A percentile compares a stretch with the other conserved stretches of the same genome.
phyloP scores from a whole-genome alignment of 2,797 vertebrate genomes.

The Oreortyx pictus region DNA sequence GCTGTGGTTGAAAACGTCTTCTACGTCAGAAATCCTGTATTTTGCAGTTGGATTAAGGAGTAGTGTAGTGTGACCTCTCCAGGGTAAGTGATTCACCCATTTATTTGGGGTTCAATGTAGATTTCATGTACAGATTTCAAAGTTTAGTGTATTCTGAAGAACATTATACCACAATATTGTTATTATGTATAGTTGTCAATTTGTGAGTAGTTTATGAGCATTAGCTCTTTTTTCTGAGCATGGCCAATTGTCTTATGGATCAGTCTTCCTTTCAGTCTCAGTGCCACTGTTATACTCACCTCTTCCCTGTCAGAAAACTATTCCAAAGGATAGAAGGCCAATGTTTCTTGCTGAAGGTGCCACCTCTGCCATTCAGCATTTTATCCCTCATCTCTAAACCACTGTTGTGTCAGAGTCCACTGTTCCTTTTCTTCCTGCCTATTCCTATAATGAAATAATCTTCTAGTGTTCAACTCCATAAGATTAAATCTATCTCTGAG shows the following conservation, averaged over 20 bases:
- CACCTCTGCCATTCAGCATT: background rate
- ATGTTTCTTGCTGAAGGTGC: background rate
- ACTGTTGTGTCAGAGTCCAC: background rate
- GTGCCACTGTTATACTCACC: background rate
- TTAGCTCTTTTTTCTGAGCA: background rate
- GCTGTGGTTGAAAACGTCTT: background rate
- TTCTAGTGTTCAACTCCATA: rapidly evolving
- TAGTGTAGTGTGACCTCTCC: background rate
- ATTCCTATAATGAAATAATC: background rate
- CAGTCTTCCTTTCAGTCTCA: background rate
- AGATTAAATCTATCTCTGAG: background rate
- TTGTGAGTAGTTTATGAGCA: background rate
- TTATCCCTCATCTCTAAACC: background rate
- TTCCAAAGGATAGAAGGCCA: background rate
- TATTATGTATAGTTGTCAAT: background rate
- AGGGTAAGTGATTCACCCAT: background rate
- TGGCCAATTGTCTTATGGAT: background rate
- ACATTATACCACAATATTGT: background rate
- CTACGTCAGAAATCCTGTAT: background rate
- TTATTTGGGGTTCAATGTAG: background rate
- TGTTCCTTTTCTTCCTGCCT: background rate
- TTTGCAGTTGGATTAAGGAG: background rate
- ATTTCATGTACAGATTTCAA: background rate
- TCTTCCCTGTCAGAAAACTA: background rate
- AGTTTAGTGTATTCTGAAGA: background rate